Conservation (phyloP, 2,888 invertebrate species). For the Pandemis heparana region DNA sequence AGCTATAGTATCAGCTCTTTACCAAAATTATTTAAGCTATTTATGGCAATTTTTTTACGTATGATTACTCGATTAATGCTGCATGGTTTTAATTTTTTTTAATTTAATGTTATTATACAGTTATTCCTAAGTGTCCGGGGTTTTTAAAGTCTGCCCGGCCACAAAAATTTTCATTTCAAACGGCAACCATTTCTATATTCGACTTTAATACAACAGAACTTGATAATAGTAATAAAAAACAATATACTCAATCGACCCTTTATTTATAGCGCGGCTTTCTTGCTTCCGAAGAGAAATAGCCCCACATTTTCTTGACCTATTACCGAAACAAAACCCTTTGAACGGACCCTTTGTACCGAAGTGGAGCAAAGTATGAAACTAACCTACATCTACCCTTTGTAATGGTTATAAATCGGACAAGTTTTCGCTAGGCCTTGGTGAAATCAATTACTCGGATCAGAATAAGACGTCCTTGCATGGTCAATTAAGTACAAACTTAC, state of each 20-base stretch:
- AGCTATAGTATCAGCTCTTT: too few species aligned
- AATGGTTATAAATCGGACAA: conserved; percentile 4
- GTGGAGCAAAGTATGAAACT: conserved; percentile 4
- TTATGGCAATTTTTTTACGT: too few species aligned
- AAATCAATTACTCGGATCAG: not conserved
- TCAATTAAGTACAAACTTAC: not conserved
- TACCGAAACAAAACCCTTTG: conserved; percentile 17
- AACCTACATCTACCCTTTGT: conserved; percentile 7
- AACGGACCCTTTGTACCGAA: conserved; percentile 30
- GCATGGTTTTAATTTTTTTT: too few species aligned
- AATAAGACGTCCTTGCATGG: conserved; percentile 16
- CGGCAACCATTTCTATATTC: not conserved
- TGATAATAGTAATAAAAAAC: not conserved
- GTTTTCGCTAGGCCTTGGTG: not conserved
- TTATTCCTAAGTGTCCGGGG: too few species aligned
- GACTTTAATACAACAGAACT: not conserved
- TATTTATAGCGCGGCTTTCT: not conserved
- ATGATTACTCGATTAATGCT: too few species aligned
- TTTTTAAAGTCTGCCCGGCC: too few species aligned
- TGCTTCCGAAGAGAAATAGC: not conserved
- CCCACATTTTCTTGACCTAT: conserved; percentile 11
- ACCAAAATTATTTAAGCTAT: too few species aligned
- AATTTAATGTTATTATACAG: too few species aligned
- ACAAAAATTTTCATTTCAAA: too few species aligned
- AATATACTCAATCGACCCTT: not conserved